Conservation (phyloP, 2,888 invertebrate species). For the Steinernema hermaphroditum region DNA sequence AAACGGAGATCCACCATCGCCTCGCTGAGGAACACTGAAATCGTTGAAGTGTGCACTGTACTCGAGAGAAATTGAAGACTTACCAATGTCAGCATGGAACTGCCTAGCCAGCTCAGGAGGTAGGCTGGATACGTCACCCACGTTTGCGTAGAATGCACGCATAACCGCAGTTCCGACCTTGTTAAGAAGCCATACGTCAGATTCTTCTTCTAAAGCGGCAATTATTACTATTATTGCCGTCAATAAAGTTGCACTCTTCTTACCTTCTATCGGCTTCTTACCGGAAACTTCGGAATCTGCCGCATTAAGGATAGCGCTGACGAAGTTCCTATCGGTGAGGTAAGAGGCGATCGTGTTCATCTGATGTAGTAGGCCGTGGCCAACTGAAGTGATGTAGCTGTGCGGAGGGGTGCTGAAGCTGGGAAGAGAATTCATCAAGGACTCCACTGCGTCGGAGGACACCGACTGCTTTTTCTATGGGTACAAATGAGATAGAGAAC, state of each 20-base stretch:
- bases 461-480: slow-evolving; percentile 26
- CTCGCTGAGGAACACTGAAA: slow-evolving; percentile 49
- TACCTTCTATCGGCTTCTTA: not conserved
- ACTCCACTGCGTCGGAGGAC: slow-evolving; percentile 28
- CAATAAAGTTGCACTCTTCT: no score
- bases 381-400: slow-evolving; percentile 51
- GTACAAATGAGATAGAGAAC: no score
- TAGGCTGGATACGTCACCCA: slow-evolving; percentile 46
- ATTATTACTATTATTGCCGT: slow-evolving; percentile 3
- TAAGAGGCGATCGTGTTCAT: slow-evolving; percentile 27
- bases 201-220: slow-evolving; percentile 49
- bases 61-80: slow-evolving; percentile 4
- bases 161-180: slow-evolving; percentile 40
- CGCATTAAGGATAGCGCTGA: slow-evolving; percentile 39
- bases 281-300: slow-evolving; percentile 35
- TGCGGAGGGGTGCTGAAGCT: slow-evolving; percentile 48
- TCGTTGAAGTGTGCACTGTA: no score
- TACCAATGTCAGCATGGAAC: slow-evolving; percentile 49
- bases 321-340: slow-evolving; percentile 42
- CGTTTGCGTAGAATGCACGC: slow-evolving; percentile 38
- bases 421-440: slow-evolving; percentile 42
- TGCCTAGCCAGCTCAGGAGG: slow-evolving; percentile 38
- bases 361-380: slow-evolving; percentile 43
- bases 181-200: slow-evolving; percentile 49
- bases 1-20: slow-evolving; percentile 48